Base-by-base conservation (phyloP, 2,113 vertebrate species). In the Hipposideros armiger region DNA sequence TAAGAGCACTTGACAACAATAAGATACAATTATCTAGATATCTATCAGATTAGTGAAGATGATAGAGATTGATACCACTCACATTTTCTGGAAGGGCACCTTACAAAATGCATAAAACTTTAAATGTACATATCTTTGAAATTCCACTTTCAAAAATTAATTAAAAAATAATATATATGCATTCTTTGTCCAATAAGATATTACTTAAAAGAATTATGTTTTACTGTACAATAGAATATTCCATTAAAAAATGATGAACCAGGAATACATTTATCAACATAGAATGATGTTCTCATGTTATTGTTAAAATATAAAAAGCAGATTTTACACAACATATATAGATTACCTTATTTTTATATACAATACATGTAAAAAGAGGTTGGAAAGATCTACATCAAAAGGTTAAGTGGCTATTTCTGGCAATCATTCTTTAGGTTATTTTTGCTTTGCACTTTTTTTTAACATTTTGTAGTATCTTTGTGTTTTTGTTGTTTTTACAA, bases 91-190 rank as follows among this genome's bases (percentile, higher is more conserved):
- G 32, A 92, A 94, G 60, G 40, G 4, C 1, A 17, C 74, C 47
- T 94, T 85, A 36, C 15, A 93, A 77, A 90, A 9, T 69, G 70
- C 15, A 30, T 86, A 56, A 78, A 92, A 60, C 72, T 93, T 73
- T 92, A 77, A 60, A 50, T 72, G 30, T 92, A 7, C 16, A 32
- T 16, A 40, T 16, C n/a, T 88, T 81, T 76, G 52, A 95, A 67
- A 95, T 70, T 94, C 54, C 77, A 86, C n/a, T 70, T 85, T 85
- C 42, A 60, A 77, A 64, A 82, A 58, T 87, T 95, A 60, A 50
- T 83, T 40, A 77, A 92, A 85, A 94, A 70, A 84, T 40, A 47
- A 22, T 28, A 47, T 64, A 60, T 30, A 19, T 32, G 15, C 14
- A 42, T 76, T 56, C 28, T 80, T 95, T 94, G 30, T 52, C 30